Conservation (phyloP, 2,797 vertebrate genomes). For the Microctenopoma lineatum region DNA sequence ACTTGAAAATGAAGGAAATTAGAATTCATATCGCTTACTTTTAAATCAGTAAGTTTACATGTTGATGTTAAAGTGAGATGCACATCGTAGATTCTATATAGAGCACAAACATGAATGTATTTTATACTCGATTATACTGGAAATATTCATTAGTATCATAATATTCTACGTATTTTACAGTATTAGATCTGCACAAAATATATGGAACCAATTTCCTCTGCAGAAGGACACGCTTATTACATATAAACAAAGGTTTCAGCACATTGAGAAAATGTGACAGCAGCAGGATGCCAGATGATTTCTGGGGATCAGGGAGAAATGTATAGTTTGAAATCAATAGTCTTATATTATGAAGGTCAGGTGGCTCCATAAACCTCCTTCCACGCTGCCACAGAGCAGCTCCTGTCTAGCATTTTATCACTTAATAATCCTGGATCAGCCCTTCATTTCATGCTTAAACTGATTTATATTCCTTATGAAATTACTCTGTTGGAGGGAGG, state of each 20-base stretch:
- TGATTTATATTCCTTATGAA: conserved; percentile 25
- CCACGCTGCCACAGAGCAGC: conserved; percentile 16
- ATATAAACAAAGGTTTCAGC: not conserved
- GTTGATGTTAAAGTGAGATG: not conserved
- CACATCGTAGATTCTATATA: not conserved
- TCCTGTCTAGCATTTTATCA: conserved; percentile 24
- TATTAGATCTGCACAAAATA: not conserved
- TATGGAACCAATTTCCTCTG: not conserved
- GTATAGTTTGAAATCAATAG: conserved; percentile 18
- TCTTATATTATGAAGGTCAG: conserved; percentile 12
- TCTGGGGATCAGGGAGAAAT: conserved; percentile 14
- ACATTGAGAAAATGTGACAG: not conserved
- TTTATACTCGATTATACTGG: not conserved
- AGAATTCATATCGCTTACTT: not conserved
- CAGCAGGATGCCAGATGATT: not conserved
- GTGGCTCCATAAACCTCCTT: conserved; percentile 13
- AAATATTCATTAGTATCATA: not conserved
- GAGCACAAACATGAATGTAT: not conserved
- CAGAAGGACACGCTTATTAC: not conserved
- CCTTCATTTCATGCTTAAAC: conserved; percentile 38
- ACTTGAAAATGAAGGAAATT: not conserved
- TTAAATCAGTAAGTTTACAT: not conserved
- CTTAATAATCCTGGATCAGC: conserved; percentile 23
- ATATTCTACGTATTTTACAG: not conserved
- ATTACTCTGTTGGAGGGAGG: conserved; percentile 3